Conservation (phyloP, 2,797 vertebrate genomes). For the Perodicticus potto region DNA sequence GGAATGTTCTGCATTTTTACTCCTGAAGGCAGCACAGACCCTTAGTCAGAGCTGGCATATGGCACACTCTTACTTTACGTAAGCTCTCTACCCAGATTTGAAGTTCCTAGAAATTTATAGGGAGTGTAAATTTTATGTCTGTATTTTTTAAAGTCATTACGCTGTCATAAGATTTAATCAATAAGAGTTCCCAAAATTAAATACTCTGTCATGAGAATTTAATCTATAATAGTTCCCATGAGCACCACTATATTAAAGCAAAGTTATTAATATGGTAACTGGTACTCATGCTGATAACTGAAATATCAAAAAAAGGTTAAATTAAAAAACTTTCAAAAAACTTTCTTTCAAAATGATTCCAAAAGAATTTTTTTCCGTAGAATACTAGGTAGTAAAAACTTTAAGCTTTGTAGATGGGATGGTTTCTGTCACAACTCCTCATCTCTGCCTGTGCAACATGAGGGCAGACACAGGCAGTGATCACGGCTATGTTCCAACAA, state of each 20-base stretch:
- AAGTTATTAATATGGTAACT: not conserved
- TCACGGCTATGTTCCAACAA: not conserved
- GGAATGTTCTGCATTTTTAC: not conserved
- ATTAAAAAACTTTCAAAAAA: not conserved
- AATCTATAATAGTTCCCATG: not conserved
- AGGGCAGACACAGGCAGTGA: not conserved
- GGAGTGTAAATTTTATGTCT: not conserved
- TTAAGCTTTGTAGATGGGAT: not conserved
- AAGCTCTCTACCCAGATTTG: not conserved
- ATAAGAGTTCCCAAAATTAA: not conserved
- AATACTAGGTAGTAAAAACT: not conserved
- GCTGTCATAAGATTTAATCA: not conserved
- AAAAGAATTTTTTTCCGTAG: not conserved
- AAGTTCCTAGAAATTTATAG: not conserved
- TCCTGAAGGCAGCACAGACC: not conserved
- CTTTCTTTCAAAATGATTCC: constrained; percentile 14
- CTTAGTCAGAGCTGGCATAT: not conserved
- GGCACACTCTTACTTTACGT: not conserved
- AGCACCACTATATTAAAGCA: not conserved
- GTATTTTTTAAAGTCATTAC: constrained; percentile 27
- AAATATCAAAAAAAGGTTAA: constrained; percentile 12
- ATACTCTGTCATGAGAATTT: not conserved
- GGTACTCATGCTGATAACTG: not conserved
- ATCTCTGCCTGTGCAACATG: not conserved
- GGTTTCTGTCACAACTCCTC: not conserved